Evolutionary conservation across 1,140 invertebrate genomes (phyloP).

Genomic region (Pinna nobilis): DNA sequence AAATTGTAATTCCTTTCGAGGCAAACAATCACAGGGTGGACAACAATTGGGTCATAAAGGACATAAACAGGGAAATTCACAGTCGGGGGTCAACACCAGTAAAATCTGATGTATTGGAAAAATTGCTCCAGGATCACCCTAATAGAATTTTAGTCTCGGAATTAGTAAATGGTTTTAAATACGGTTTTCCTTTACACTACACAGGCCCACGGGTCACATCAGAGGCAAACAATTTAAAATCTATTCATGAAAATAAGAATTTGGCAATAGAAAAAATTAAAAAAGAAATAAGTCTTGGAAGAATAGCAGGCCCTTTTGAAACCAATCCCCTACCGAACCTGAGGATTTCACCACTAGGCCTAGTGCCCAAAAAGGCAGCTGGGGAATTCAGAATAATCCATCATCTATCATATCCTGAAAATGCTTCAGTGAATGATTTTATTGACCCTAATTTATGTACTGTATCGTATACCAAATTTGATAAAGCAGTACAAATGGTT

Average conservation of each 20-base stretch:
- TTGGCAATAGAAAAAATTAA: slow-evolving; percentile 15
- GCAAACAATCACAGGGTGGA: too few species aligned
- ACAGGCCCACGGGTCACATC: neutral
- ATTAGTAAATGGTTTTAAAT: slow-evolving; percentile 14
- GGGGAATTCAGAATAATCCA: slow-evolving; percentile 43
- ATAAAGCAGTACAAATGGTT: slow-evolving; percentile 4
- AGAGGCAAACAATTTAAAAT: slow-evolving; percentile 12
- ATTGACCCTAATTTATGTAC: slow-evolving; percentile 13
- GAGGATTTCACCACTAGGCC: slow-evolving; percentile 28
- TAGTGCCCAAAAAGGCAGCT: slow-evolving; percentile 37
- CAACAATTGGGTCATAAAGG: too few species aligned
- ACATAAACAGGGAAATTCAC: too few species aligned
- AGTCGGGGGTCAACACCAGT: slow-evolving; percentile 14
- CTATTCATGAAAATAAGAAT: neutral
- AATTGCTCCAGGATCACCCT: slow-evolving; percentile 13
- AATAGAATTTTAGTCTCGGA: slow-evolving; percentile 5
- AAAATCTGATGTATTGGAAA: slow-evolving; percentile 1
- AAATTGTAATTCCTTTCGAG: too few species aligned
- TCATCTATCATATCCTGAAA: slow-evolving; percentile 40
- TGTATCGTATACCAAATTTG: too few species aligned
- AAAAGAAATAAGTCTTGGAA: slow-evolving; percentile 12
- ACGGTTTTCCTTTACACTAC: slow-evolving; percentile 2
- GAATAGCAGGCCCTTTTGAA: slow-evolving; percentile 30
- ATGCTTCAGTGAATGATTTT: slow-evolving; percentile 34
- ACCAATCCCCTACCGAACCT: slow-evolving; percentile 14